Base-by-base conservation (phyloP, 1,140 invertebrate genomes). In the Nymphalis io region DNA sequence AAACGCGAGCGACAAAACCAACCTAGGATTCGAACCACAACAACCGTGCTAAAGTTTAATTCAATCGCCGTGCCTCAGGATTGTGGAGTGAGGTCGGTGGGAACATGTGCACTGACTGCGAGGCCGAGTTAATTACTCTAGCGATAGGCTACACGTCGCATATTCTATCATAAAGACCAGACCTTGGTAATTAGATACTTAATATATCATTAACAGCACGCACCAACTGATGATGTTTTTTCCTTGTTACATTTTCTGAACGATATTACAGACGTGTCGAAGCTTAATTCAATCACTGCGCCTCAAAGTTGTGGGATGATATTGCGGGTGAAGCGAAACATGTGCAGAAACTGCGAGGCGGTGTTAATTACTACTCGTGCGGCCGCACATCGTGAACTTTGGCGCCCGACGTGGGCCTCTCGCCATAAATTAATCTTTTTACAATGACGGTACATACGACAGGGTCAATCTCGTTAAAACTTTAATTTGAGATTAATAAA, bases 41-140 rank as follows among this genome's bases (percentile, higher is more conserved):
- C 84, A 87, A 85, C 83, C 79, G 76, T 83, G 82, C 84, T 82
- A 81, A 89, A 90, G 83, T 90, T 89, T 90, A 88, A 89, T 89
- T 89, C 88, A 88, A 89, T 89, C 87, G 85, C 78, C 82, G 82
- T 78, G 82, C 80, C 80, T 76, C 83, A 78, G 68, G 81, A 77
- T 73, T 39, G 68, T 40, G 59, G 70, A 69, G 66, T 40, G 58
- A 59, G 74, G 57, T 51, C 46, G 72, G 71, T 53, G 73, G 60
- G 69, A 64, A 73, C 60, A 68, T 65, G 61, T 67, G 51, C 60
- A 46, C 44, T 40, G 62, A 60, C 60, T 55, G 72, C 72, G 75
- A 74, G 80, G 79, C 80, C 78, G 80, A 87, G 88, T 86, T 90
- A 90, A 90, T 90, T 88, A 90, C 88, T 87, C 85, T 84, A 42